phyloP scores from a whole-genome alignment of 2,797 vertebrate species.

The Sylvilagus floridanus region DNA sequence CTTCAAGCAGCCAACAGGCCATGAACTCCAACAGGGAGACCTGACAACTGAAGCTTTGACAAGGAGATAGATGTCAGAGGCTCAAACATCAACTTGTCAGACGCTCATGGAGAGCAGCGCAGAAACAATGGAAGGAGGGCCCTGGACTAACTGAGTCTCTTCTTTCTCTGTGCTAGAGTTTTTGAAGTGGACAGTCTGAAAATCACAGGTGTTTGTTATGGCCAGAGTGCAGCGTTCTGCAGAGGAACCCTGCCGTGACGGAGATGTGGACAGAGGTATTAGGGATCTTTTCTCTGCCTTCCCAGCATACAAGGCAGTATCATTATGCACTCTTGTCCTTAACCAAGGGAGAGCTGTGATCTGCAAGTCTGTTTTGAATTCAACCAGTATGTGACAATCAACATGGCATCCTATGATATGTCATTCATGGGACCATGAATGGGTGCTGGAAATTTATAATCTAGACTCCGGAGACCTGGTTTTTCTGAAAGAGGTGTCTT shows the following conservation, averaged over 20 bases:
- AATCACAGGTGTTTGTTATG: not conserved
- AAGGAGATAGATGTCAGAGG: not conserved
- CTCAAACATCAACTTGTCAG: not conserved
- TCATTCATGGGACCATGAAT: not conserved
- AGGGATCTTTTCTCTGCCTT: not conserved
- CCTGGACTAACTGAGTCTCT: accelerated
- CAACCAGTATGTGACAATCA: not conserved
- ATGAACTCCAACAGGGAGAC: not conserved
- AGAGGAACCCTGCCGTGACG: not conserved
- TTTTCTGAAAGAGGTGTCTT: not conserved
- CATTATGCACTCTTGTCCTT: not conserved
- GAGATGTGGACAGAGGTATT: not conserved
- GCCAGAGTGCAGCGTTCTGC: not conserved
- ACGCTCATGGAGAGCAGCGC: not conserved
- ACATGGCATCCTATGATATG: not conserved
- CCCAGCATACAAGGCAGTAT: not conserved
- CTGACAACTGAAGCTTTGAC: not conserved
- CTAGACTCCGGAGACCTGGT: not conserved
- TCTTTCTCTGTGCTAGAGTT: not conserved
- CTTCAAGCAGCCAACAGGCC: not conserved
- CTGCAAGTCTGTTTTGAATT: not conserved
- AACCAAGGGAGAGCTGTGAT: not conserved
- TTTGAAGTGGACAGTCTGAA: not conserved
- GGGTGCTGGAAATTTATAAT: not conserved
- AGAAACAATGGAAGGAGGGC: not conserved